Conservation (phyloP, 2,113 vertebrate species). For the Phyllostomus hastatus region DNA sequence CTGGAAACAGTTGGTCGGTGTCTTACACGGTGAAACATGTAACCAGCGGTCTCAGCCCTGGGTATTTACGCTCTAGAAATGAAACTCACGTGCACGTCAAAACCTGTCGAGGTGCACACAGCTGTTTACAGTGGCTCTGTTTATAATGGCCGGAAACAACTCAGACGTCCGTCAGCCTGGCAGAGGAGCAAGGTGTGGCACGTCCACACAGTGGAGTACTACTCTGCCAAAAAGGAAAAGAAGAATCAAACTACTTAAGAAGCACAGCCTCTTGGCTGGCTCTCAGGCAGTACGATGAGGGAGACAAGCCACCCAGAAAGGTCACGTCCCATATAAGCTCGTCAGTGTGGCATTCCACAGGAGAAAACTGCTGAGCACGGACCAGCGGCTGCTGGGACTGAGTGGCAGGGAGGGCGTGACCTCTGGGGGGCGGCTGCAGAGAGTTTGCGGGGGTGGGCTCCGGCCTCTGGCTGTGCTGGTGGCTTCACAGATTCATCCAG, state of each 20-base stretch:
- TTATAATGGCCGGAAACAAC: too few species aligned
- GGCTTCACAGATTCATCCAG: background rate
- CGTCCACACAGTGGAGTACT: too few species aligned
- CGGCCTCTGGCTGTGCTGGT: too few species aligned
- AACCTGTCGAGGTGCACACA: too few species aligned
- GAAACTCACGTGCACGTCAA: background rate
- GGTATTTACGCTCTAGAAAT: background rate
- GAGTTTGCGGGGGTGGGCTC: rapidly evolving
- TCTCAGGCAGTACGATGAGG: background rate
- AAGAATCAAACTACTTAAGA: too few species aligned
- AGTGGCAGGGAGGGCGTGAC: rapidly evolving
- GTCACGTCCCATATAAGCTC: background rate
- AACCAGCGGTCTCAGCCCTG: background rate
- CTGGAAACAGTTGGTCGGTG: background rate
- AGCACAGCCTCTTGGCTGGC: too few species aligned
- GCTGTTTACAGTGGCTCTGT: too few species aligned
- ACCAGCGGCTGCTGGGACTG: background rate
- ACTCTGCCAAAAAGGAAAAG: too few species aligned
- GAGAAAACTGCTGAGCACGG: background rate
- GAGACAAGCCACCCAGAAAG: background rate
- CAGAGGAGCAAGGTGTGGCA: too few species aligned
- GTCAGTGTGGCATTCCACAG: background rate
- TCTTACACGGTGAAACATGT: background rate
- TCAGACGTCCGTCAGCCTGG: too few species aligned
- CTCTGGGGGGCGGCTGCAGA: background rate